Percentiles rank a stretch among this genome's conserved stretches.
Evolutionary conservation across 2,113 vertebrate species (phyloP).

Genomic region (Turdus rufiventris): DNA sequence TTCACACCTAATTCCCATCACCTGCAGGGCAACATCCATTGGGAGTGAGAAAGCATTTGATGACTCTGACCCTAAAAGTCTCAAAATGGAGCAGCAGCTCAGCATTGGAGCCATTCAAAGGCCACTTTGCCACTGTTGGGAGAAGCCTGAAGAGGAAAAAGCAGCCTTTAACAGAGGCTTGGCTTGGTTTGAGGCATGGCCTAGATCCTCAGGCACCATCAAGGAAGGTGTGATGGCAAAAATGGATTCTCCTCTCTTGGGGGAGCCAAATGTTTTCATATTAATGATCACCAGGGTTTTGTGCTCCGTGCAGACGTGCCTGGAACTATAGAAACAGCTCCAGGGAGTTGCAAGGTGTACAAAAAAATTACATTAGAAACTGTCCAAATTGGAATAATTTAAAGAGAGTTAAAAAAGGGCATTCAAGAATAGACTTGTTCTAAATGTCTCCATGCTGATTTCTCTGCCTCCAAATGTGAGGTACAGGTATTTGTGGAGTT

Average conservation of each 20-base stretch:
- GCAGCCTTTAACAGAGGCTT: neutral
- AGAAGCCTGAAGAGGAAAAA: neutral
- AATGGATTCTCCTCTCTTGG: neutral
- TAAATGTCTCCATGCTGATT: slow-evolving; percentile 63
- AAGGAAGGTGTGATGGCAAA: neutral
- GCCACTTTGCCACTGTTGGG: rapidly evolving
- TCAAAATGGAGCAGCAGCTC: neutral
- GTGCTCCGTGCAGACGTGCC: neutral
- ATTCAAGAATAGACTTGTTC: slow-evolving; percentile 67
- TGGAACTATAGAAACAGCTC: slow-evolving; percentile 24
- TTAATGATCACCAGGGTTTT: neutral
- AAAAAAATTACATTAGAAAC: slow-evolving; percentile 32
- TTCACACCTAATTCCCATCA: rapidly evolving
- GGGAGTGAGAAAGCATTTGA: neutral
- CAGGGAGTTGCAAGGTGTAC: neutral
- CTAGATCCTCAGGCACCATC: neutral
- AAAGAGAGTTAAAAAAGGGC: slow-evolving; percentile 63
- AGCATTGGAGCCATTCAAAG: neutral
- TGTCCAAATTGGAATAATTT: slow-evolving; percentile 47
- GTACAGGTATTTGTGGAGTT: slow-evolving; percentile 74
- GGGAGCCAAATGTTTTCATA: neutral
- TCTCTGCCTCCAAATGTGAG: slow-evolving; percentile 60
- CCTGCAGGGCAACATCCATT: rapidly evolving
- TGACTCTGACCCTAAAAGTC: neutral
- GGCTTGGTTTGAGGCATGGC: neutral